phyloP scores from a whole-genome alignment of 1,140 invertebrate species.

The Pemphigus obesinymphae region DNA sequence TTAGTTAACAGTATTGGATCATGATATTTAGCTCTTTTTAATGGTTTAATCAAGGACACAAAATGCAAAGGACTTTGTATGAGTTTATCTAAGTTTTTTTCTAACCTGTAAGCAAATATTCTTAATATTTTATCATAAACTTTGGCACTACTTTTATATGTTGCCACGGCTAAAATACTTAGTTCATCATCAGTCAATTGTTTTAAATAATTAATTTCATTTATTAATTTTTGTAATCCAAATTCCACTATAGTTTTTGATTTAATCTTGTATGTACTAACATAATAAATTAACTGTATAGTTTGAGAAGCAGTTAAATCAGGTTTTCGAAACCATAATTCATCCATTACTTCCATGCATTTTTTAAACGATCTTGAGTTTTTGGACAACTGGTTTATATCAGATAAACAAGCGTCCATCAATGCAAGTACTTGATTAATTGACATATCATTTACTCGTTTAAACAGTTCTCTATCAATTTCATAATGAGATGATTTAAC shows the following conservation, averaged over 20 bases:
- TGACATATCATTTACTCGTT: neutral
- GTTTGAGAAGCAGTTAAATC: slow-evolving; percentile 16
- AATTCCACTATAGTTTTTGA: neutral
- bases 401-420: slow-evolving; percentile 22
- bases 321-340: slow-evolving; percentile 29
- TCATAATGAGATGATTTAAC: neutral
- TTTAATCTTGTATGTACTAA: slow-evolving; percentile 17
- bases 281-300: slow-evolving; percentile 29
- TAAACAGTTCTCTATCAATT: slow-evolving; percentile 14
- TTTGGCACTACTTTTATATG: slow-evolving; percentile 20
- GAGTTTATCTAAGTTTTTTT: slow-evolving; percentile 25
- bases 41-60: slow-evolving; percentile 7
- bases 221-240: slow-evolving; percentile 31
- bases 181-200: slow-evolving; percentile 33
- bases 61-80: slow-evolving; percentile 10
- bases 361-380: slow-evolving; percentile 9
- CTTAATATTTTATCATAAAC: slow-evolving; percentile 32
- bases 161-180: slow-evolving; percentile 13
- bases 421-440: slow-evolving; percentile 9
- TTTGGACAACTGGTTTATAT: neutral
- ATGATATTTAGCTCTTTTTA: slow-evolving; percentile 33
- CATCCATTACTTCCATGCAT: slow-evolving; percentile 13
- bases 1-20: neutral
- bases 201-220: slow-evolving; percentile 16
- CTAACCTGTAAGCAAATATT: slow-evolving; percentile 3